A percentile compares a stretch with the other conserved stretches of the same genome.
phyloP scores from a whole-genome alignment of 2,888 invertebrate species.

The Mythimna ferrago region DNA sequence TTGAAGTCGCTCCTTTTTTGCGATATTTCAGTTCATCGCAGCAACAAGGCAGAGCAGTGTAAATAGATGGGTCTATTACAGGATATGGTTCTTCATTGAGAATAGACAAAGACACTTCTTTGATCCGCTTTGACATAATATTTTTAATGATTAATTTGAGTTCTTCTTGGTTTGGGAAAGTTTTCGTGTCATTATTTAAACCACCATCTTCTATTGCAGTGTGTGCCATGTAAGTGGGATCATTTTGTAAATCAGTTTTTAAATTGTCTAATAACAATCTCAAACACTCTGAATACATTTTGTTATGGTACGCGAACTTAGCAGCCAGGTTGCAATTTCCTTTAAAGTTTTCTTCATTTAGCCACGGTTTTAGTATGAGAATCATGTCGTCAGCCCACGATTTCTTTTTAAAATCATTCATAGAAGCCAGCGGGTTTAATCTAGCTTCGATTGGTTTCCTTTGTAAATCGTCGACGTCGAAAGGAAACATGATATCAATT shows the following conservation, averaged over 20 bases:
- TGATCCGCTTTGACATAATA: slow-evolving; percentile 83
- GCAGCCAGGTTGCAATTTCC: slow-evolving; percentile 84
- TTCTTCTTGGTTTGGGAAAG: slow-evolving; percentile 73
- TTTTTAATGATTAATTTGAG: slow-evolving; percentile 79
- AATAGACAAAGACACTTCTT: slow-evolving; percentile 82
- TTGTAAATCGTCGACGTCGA: slow-evolving; percentile 77
- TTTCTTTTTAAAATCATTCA: slow-evolving; percentile 81
- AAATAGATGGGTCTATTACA: slow-evolving; percentile 72
- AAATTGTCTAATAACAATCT: slow-evolving; percentile 77
- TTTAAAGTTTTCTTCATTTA: slow-evolving; percentile 75
- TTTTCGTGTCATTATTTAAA: slow-evolving; percentile 49
- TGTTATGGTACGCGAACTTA: slow-evolving; percentile 82
- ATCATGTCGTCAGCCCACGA: slow-evolving; percentile 85
- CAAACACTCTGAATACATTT: slow-evolving; percentile 80
- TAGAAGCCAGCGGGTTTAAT: slow-evolving; percentile 76
- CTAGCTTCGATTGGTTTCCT: slow-evolving; percentile 77
- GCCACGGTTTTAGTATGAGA: slow-evolving; percentile 80
- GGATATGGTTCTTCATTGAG: slow-evolving; percentile 83
- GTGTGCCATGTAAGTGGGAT: slow-evolving; percentile 77
- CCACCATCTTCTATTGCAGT: slow-evolving; percentile 61
- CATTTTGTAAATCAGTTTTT: slow-evolving; percentile 67
- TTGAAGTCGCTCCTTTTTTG: slow-evolving; percentile 58
- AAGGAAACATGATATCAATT: slow-evolving; percentile 85
- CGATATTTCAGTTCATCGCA: slow-evolving; percentile 82
- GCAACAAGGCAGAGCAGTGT: slow-evolving; percentile 79